Evolutionary conservation across 2,888 invertebrate genomes (phyloP).

Genomic region (Catocala nupta): DNA sequence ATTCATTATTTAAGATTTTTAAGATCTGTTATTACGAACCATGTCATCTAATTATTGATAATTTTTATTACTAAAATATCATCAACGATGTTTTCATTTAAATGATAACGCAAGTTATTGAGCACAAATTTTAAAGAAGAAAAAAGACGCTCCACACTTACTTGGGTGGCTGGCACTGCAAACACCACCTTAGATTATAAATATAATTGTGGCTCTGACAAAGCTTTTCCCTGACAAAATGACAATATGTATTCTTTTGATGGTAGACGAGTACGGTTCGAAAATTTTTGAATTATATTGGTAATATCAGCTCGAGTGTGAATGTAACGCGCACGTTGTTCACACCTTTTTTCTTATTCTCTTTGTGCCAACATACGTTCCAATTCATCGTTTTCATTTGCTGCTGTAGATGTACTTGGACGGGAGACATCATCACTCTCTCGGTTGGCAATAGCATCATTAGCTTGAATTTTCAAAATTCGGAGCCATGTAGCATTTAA

Average conservation of each 20-base stretch:
- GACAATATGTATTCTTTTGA: slow-evolving; percentile 26
- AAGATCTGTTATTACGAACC: too few species aligned
- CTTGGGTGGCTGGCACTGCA: slow-evolving; percentile 35
- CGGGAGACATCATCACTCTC: background rate
- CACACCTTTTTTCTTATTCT: background rate
- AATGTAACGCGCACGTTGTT: too few species aligned
- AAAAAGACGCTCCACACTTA: slow-evolving; percentile 39
- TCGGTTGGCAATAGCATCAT: background rate
- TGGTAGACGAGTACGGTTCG: slow-evolving; percentile 1
- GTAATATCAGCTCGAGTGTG: too few species aligned
- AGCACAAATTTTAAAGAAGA: slow-evolving; percentile 38
- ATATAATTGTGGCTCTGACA: slow-evolving; percentile 24
- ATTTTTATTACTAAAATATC: slow-evolving; percentile 25
- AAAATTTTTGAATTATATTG: too few species aligned
- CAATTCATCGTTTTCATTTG: background rate
- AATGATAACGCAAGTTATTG: slow-evolving; percentile 21
- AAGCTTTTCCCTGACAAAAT: slow-evolving; percentile 21
- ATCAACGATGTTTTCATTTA: slow-evolving; percentile 18
- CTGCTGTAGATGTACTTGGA: background rate
- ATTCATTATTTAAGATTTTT: too few species aligned
- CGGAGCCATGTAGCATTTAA: slow-evolving; percentile 3
- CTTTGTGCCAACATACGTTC: slow-evolving; percentile 7
- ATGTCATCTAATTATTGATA: too few species aligned
- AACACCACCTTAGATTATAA: slow-evolving; percentile 11
- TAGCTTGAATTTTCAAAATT: slow-evolving; percentile 7